Base-by-base conservation (phyloP, 30 jellyfish, hydroid and myxozoan genomes). In the Chrysaora quinquecirrha region DNA sequence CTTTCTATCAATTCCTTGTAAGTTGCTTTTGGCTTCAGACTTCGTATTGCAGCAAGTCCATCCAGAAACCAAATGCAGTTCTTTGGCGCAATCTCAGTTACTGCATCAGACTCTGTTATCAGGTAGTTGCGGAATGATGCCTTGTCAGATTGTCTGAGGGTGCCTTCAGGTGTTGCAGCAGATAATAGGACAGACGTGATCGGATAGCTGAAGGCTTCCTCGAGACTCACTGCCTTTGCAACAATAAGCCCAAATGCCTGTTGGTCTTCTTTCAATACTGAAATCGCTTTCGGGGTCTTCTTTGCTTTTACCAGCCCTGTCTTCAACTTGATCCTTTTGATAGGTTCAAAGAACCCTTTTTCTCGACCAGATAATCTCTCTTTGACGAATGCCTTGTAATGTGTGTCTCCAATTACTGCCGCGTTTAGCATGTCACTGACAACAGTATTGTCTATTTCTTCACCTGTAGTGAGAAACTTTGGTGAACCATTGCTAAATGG, bases 191-290 rank as follows among this genome's bases (percentile, higher is more conserved):
- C 69, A 19, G 73, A 71, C 1, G 73, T 32, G 73, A 29, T 77
- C 11, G 80, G 80, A 62, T 58, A 77, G 23, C 64, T 27, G 47
- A 68, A 64, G 28, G 91, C 85, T 46, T 80, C 86, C 34, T 80
- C 76, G 38, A 66, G 52, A 33, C 84, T 48, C 16, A 48, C 47
- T 22, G 91, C 85, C 43, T 80, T 80, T 2, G 91, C 68, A 48
- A 66, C 84, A 29, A 80, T 27, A 25, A 67, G 64, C 29, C 91
- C 91, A 80, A 79, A 79, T 14, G 90, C 90, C 35, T 80, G 91
- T 19, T 86, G 76, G 65, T 47, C 91, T 46, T 68, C 76, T 69
- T 80, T 80, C 25, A 80, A 46, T 29, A 80, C 76, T 11, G 85
- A 34, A 32, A 27, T 67, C 62, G 28, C 27, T 67, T 33, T 32